A percentile compares a stretch with the other conserved stretches of the same genome.
Evolutionary conservation across 1,140 invertebrate genomes (phyloP).

Genomic region (Neodiprion lecontei): DNA sequence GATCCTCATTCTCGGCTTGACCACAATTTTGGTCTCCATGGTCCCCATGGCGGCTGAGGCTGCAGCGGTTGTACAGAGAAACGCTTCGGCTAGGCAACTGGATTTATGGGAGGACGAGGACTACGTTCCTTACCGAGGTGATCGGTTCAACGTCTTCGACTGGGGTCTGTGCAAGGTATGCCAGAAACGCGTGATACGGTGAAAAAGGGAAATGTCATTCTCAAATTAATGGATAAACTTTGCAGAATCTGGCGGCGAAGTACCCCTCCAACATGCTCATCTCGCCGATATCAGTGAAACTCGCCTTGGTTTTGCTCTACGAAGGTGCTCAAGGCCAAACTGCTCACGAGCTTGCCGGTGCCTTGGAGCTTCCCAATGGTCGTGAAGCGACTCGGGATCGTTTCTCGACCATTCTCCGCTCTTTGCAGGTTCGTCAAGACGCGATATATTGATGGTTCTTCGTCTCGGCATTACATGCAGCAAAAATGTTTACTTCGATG

Average conservation of each 20-base stretch:
- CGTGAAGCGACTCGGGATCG: constrained; percentile 59
- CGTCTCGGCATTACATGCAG: no score
- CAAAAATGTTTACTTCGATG: constrained; percentile 13
- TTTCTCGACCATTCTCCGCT: constrained; percentile 51
- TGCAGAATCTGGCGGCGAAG: constrained; percentile 44
- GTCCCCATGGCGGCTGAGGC: neutral
- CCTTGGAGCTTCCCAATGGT: constrained; percentile 64
- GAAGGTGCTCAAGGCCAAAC: constrained; percentile 74
- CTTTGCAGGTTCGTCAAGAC: constrained; percentile 50
- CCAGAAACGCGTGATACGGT: neutral
- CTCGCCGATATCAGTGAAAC: constrained; percentile 81
- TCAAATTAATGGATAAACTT: neutral
- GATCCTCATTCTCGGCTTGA: neutral
- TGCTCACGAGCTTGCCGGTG: constrained; percentile 65
- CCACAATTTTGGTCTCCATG: neutral
- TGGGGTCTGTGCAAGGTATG: constrained; percentile 67
- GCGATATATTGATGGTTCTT: neutral
- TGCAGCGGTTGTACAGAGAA: neutral
- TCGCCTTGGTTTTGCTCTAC: constrained; percentile 75
- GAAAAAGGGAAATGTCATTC: neutral
- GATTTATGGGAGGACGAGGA: constrained; percentile 54
- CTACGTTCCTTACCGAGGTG: constrained; percentile 63
- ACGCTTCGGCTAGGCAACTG: neutral
- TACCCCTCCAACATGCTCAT: constrained; percentile 72
- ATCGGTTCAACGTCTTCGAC: constrained; percentile 65